These are phyloP conservation scores for Nestor notabilis DNA, from an alignment of 2,113 vertebrate genomes.

Conservation along the genomic window DNA sequence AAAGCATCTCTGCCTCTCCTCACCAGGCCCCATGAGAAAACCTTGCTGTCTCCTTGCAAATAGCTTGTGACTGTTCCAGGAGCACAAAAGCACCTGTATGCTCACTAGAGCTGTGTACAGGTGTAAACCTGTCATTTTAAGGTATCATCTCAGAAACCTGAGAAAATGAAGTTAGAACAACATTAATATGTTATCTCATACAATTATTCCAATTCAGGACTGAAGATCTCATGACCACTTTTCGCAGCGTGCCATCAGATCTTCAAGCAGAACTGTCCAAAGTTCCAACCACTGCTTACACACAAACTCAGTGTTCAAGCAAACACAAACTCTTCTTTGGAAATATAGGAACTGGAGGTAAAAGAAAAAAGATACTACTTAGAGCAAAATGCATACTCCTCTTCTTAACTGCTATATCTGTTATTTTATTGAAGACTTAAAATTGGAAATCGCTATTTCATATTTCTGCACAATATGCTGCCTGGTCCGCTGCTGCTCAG, in stretches of 20 bases:
- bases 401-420: not conserved
- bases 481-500: not conserved
- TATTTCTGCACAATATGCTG: not conserved
- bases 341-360: not conserved
- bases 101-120: not conserved
- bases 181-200: not conserved
- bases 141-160: not conserved
- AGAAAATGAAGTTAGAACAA: not conserved
- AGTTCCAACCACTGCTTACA: not conserved
- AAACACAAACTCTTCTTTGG: not conserved
- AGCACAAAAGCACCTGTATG: not conserved
- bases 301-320: accelerated
- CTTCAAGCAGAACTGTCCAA: not conserved
- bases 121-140: not conserved
- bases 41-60: not conserved
- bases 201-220: not conserved
- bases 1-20: not conserved
- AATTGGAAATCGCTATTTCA: not conserved
- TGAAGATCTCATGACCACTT: not conserved
- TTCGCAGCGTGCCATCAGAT: accelerated
- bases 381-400: not conserved
- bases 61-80: not conserved
- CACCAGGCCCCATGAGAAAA: not conserved
- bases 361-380: not conserved
- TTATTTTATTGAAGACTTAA: not conserved